These are phyloP conservation scores for Montipora efflorescens DNA, from an alignment of 64 coral and sea anemone genomes.

Conservation along the genomic window DNA sequence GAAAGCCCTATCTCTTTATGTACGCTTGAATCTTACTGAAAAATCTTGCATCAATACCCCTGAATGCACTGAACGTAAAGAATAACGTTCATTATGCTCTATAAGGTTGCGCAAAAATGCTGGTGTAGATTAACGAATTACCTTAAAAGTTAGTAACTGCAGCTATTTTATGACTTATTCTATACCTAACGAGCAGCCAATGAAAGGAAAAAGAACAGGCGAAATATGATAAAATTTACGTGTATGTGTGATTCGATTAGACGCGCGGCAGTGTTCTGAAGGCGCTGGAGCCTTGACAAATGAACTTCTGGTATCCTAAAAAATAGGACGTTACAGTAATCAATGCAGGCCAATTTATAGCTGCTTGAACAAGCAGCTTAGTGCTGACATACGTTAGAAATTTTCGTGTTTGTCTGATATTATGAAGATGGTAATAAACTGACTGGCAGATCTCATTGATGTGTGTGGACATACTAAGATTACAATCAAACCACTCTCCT, in stretches of 20 bases:
- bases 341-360: slow-evolving; percentile 1
- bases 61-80: too few species aligned
- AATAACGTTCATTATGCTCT: too few species aligned
- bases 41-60: too few species aligned
- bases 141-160: not conserved
- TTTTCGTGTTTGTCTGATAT: slow-evolving; percentile 16
- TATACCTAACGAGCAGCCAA: not conserved
- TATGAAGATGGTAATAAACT: slow-evolving; percentile 20
- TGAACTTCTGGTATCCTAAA: not conserved
- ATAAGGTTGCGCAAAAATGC: not conserved
- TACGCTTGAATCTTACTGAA: too few species aligned
- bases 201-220: not conserved
- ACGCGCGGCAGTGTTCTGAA: slow-evolving; percentile 3
- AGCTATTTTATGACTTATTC: slow-evolving; percentile 4
- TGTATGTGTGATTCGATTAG: not conserved
- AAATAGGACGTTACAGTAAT: not conserved
- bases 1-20: too few species aligned
- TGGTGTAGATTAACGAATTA: not conserved
- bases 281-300: not conserved
- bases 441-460: not conserved
- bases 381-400: not conserved
- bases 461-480: too few species aligned
- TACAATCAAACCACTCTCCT: too few species aligned
- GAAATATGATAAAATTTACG: not conserved
- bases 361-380: slow-evolving; percentile 4